Percentiles rank a stretch among this genome's conserved stretches.
Conservation (phyloP, 2,797 vertebrate genomes). For the Eulemur mongoz region DNA sequence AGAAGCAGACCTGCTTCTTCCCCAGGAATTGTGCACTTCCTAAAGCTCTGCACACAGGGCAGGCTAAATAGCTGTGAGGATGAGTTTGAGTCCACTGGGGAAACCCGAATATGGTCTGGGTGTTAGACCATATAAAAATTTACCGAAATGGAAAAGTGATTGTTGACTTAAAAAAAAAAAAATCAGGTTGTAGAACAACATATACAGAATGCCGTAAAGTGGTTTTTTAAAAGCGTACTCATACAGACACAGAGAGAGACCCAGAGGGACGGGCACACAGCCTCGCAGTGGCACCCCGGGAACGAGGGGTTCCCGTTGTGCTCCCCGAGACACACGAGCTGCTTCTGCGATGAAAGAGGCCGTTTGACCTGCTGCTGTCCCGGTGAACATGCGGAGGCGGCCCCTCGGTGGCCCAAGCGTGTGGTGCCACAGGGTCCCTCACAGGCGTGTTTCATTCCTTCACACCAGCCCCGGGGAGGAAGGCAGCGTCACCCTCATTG, state of each 20-base stretch:
- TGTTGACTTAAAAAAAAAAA: background rate
- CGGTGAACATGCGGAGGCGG: too few relatives aligned
- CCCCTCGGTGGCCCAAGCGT: background rate
- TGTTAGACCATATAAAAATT: accelerated
- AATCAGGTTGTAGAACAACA: too few relatives aligned
- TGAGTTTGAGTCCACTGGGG: accelerated
- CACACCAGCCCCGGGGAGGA: background rate
- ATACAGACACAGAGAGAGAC: too few relatives aligned
- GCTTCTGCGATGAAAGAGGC: background rate
- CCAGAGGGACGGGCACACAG: background rate
- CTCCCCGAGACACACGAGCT: accelerated
- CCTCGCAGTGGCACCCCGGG: accelerated
- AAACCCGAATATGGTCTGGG: accelerated
- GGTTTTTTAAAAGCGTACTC: background rate
- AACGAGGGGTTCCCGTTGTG: background rate
- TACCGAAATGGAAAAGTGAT: background rate
- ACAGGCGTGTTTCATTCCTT: accelerated
- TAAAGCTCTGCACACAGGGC: background rate
- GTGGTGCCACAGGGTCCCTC: accelerated
- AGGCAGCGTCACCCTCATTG: accelerated
- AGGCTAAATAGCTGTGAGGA: accelerated
- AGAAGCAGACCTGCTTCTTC: accelerated
- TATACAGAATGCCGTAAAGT: background rate
- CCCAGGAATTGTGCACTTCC: accelerated
- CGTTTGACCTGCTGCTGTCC: background rate